Base-by-base conservation (phyloP, 2,797 vertebrate genomes). In the Antrozous pallidus region DNA sequence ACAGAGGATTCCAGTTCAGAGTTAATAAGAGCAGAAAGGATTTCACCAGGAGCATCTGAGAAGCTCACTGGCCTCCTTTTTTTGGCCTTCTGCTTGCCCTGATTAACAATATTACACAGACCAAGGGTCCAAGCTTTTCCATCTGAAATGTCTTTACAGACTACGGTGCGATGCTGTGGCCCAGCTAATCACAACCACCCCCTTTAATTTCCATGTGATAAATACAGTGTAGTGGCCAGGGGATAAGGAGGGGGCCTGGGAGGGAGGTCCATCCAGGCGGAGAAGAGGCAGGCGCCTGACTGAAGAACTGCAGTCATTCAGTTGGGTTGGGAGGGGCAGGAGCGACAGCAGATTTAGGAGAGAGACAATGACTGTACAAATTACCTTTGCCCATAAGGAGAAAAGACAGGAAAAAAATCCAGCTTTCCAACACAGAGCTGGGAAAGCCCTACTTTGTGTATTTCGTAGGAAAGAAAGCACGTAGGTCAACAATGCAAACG, bases 361-460 rank as follows among this genome's bases (percentile, higher is more conserved):
- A 93, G 75, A 91, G 38, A 93, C 96, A 97, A 95, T 61, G 85
- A 61, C 63, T 78, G 87, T 54, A 94, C 83, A 97, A 97, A 97
- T 97, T 97, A 96, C 95, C 95, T 96, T 90, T 51, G 42, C 77
- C 56, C 75, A 33, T 40, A 79, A 88, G 85, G 12, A n/a, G 75
- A 92, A 63, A 31, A 49, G 5, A 16, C 4, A 11, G 58, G 1
- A 18, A n/a, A n/a, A 45, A 38, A 94, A 94, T 95, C 95, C 13
- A 93, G 84, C 87, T 96, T 97, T 96, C 82, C 87, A 80, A 90
- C 85, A 84, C 95, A 97, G 93, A 96, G 88, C 81, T 96, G 84
- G 86, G 95, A 85, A 95, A 91, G 84, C 73, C 87, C 93, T 63
- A 63, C 97, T 96, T 96, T 88, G 79, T 81, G 93, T 75, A 91